These are phyloP conservation scores for Streptopelia turtur DNA, from an alignment of 2,797 vertebrate genomes.

Conservation along the genomic window DNA sequence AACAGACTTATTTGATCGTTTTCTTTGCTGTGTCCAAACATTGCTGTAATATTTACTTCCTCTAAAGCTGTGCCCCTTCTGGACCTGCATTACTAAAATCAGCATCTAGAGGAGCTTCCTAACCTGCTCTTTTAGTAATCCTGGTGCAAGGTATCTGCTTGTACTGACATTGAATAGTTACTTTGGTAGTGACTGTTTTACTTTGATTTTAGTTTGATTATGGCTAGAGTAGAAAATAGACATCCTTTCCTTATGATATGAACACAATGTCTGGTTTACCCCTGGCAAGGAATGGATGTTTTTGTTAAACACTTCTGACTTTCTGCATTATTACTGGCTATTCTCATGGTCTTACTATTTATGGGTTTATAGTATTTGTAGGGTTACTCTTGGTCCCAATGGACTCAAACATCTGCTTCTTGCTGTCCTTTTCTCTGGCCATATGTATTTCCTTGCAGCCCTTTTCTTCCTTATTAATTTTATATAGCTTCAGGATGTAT, in stretches of 20 bases:
- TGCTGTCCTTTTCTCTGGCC: background rate
- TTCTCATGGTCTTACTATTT: background rate
- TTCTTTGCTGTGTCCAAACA: background rate
- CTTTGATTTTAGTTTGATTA: background rate
- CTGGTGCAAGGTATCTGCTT: background rate
- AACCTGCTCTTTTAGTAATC: background rate
- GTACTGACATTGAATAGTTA: background rate
- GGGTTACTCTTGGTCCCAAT: background rate
- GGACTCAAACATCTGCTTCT: background rate
- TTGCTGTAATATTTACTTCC: background rate
- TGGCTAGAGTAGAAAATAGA: background rate
- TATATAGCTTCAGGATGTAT: background rate
- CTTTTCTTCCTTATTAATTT: background rate
- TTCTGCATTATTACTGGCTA: background rate
- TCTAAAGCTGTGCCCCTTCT: background rate
- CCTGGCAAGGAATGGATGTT: background rate
- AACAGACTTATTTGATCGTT: background rate
- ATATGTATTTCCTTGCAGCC: background rate
- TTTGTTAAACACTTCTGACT: background rate
- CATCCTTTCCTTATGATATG: background rate
- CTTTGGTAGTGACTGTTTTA: background rate
- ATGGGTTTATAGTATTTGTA: background rate
- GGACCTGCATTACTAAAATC: background rate
- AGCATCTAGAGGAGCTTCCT: background rate
- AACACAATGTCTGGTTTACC: background rate